Conservation (phyloP, 2,797 vertebrate genomes). For the Thunnus albacares region DNA sequence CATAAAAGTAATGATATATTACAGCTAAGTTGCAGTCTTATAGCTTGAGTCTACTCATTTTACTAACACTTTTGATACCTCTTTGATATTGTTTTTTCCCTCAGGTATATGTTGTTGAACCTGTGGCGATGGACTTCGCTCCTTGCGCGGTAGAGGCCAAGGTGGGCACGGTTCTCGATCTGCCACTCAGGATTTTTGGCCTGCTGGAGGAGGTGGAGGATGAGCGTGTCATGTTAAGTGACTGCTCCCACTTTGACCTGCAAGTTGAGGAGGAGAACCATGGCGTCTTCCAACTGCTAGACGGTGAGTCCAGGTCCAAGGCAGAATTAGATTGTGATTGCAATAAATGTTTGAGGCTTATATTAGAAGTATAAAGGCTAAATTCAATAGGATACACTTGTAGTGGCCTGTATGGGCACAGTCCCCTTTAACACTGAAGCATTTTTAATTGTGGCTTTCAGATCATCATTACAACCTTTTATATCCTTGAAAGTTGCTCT, state of each 20-base stretch:
- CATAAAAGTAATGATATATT: not conserved
- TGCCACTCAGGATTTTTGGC: constrained; percentile 92
- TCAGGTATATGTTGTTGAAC: constrained; percentile 94
- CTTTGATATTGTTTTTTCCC: not conserved
- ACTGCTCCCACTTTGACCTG: constrained; percentile 96
- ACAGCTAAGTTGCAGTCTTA: not conserved
- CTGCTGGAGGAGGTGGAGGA: constrained; percentile 80
- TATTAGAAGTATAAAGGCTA: not conserved
- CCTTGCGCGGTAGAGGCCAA: constrained; percentile 91
- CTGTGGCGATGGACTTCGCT: constrained; percentile 93
- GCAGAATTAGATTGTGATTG: too few species aligned
- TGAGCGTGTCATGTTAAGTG: constrained; percentile 89
- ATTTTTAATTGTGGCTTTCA: constrained; percentile 19
- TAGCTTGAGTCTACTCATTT: not conserved
- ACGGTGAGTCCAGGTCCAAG: constrained; percentile 82
- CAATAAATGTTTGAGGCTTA: too few species aligned
- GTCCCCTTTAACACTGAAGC: not conserved
- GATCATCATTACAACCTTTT: constrained; percentile 28
- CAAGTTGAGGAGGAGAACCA: constrained; percentile 90
- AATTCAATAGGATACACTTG: not conserved
- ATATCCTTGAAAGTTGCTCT: constrained; percentile 39
- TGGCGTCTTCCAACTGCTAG: constrained; percentile 88
- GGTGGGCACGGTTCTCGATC: constrained; percentile 89
- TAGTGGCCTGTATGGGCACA: not conserved
- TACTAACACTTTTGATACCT: not conserved